phyloP scores from a whole-genome alignment of 2,113 vertebrate genomes.

The Myotis yumanensis region DNA sequence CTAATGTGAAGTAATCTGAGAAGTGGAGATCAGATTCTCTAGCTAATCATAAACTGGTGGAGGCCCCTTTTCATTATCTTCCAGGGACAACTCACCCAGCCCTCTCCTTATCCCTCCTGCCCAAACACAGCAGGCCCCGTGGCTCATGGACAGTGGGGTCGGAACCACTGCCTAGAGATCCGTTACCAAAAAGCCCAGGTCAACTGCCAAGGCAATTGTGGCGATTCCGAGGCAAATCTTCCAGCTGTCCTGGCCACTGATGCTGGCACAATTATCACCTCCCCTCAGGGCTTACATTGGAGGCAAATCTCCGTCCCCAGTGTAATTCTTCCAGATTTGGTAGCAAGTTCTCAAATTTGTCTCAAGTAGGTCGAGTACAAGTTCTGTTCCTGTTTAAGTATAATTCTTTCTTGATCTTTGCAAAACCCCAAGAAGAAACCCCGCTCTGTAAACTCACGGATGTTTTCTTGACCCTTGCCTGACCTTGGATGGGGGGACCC shows the following conservation, averaged over 20 bases:
- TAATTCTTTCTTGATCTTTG: neutral
- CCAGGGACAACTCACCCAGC: neutral
- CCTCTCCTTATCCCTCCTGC: neutral
- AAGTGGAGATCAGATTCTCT: neutral
- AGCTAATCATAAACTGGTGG: neutral
- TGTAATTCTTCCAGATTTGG: neutral
- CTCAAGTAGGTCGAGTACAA: neutral
- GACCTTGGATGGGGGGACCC: no score
- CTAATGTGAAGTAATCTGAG: neutral
- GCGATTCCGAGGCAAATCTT: neutral
- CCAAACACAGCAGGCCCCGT: neutral
- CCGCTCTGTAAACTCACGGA: neutral
- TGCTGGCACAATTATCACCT: neutral
- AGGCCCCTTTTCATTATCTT: neutral
- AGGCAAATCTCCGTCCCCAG: neutral
- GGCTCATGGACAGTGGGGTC: neutral
- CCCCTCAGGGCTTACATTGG: neutral
- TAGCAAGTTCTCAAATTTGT: slow-evolving; percentile 10
- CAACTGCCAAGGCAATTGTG: neutral
- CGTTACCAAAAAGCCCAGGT: neutral
- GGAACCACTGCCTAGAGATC: neutral
- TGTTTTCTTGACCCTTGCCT: neutral
- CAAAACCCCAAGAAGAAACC: neutral
- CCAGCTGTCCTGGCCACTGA: neutral
- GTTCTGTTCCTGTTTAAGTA: neutral